These are phyloP conservation scores for Buteo buteo DNA, from an alignment of 2,113 vertebrate species.

Conservation along the genomic window DNA sequence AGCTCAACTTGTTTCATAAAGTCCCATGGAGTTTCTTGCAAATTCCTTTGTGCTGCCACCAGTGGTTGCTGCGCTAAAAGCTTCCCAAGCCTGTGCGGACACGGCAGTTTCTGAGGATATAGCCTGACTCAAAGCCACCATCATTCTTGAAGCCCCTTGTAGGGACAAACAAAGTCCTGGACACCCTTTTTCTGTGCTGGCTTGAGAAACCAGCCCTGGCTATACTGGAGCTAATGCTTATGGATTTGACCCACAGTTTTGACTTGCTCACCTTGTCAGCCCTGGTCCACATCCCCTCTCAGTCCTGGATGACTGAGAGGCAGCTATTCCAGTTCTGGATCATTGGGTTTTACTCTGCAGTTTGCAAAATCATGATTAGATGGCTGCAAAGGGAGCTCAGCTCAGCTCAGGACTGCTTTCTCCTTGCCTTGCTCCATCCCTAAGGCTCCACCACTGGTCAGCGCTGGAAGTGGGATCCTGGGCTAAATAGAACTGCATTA, in stretches of 20 bases:
- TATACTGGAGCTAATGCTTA: neutral
- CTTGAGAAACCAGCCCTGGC: neutral
- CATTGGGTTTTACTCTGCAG: neutral
- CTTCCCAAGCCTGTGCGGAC: accelerated
- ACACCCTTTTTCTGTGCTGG: neutral
- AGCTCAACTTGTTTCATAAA: neutral
- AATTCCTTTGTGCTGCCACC: neutral
- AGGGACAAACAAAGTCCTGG: neutral
- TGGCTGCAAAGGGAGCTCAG: neutral
- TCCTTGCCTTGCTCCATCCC: neutral
- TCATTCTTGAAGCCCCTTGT: neutral
- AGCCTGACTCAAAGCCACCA: neutral
- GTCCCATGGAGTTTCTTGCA: neutral
- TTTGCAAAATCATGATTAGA: neutral
- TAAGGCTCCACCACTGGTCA: neutral
- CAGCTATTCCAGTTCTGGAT: neutral
- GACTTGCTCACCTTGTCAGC: neutral
- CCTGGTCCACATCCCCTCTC: neutral
- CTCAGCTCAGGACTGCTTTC: neutral
- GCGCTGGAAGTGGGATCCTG: neutral
- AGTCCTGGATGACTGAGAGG: neutral
- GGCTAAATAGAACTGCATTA: neutral
- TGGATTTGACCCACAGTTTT: neutral
- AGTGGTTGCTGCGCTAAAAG: neutral
- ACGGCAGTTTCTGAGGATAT: accelerated